These are phyloP conservation scores for Nestor notabilis DNA, from an alignment of 2,113 vertebrate genomes.

Conservation along the genomic window DNA sequence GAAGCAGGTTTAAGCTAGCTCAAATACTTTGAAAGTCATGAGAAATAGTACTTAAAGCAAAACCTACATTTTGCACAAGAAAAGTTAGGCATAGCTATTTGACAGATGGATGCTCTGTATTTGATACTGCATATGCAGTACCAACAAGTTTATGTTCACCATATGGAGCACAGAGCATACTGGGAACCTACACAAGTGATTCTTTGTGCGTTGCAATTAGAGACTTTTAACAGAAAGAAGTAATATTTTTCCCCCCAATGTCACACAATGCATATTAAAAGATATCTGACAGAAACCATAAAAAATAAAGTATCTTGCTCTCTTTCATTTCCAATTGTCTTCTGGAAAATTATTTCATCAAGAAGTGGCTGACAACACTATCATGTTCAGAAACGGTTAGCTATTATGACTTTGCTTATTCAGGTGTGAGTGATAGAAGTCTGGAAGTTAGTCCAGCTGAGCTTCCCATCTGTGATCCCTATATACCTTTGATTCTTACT, in stretches of 20 bases:
- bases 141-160: conserved; percentile 40
- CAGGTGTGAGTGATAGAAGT: conserved; percentile 4
- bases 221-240: background rate
- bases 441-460: conserved; percentile 58
- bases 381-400: background rate
- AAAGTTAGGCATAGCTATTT: background rate
- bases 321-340: conserved; percentile 25
- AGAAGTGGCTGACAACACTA: conserved; percentile 22
- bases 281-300: conserved; percentile 2
- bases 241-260: background rate
- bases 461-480: background rate
- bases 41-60: conserved; percentile 14
- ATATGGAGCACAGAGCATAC: background rate
- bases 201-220: conserved; percentile 5
- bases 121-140: conserved; percentile 19
- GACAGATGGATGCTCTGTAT: conserved; percentile 32
- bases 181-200: background rate
- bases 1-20: conserved; percentile 21
- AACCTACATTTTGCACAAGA: conserved; percentile 20
- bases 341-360: conserved; percentile 17
- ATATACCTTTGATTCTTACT: conserved; percentile 6
- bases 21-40: conserved; percentile 11
- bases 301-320: background rate
- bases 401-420: conserved; percentile 14
- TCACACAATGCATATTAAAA: background rate